Base-by-base conservation (phyloP, 2,797 vertebrate genomes). In the Fratercula arctica region DNA sequence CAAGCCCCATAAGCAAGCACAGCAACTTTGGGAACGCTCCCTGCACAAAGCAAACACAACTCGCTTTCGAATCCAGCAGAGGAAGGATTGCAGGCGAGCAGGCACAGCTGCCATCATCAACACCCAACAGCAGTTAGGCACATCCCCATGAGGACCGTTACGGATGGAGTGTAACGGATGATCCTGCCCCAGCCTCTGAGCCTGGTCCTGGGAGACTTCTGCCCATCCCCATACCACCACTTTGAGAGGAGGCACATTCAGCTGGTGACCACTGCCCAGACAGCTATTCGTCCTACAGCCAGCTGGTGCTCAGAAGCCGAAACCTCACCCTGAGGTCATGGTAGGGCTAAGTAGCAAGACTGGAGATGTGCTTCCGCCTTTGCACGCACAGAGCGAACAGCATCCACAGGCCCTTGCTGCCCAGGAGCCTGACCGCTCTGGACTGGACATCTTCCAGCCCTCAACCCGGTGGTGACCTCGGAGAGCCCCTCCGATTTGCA, bases 81-180 rank as follows among this genome's bases (percentile, higher is more conserved):
- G 13, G 6, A n/a, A 12, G 14, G 21, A 67, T 2, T 21, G 11
- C 39, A 61, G 26, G 78, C 0, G 0, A 85, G 51, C 0, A 0
- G 61, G 50, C 48, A 75, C 1, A 1, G 46, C 16, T 59, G 54
- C 61, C 37, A 61, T 4, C 24, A 1, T 29, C 78, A 87, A 26
- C 13, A 37, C 68, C 39, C 33, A 29, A 19, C 17, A 56, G 9
- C 57, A 72, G 37, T 17, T 53, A 45, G 76, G 48, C 51, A 50
- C 16, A 46, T 50, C 33, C 33, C 57, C 1, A 0, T 56, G 28
- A 25, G 18, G 11, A 83, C 54, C 26, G 39, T 9, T 61, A 39
- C 3, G 7, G 77, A 48, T 6, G 43, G 54, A 82, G 51, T 29
- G 39, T 39, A 39, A 39, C 39, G 11, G 39, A 41, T 79, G 50